Base-by-base conservation (phyloP, 2,797 vertebrate species). In the Fistularia tabacaria region DNA sequence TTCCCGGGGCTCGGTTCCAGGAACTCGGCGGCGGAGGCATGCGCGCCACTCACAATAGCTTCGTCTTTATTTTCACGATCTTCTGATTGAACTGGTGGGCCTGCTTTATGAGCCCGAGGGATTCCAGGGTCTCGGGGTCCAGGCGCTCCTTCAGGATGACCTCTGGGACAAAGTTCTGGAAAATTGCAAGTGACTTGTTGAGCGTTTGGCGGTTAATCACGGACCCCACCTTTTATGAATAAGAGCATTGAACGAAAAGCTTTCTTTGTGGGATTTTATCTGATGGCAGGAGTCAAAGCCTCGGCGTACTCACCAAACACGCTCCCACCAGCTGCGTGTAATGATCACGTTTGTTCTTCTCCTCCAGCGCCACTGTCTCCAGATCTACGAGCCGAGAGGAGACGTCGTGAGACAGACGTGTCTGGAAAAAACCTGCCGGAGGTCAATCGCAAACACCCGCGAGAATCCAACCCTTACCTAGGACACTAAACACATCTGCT, bases 21-120 rank as follows among this genome's bases (percentile, higher is more conserved):
- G 10, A 14, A 7, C 10, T 41, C 6, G 45, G 41, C 3, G 11
- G 7, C 3, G 14, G n/a, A 60, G 57, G 0, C 8, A 11, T 61
- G 13, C 2, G 9, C 6, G 52, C 3, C 73, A 94, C 96, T 97
- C 89, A 99, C 97, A 99, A 99, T 64, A 99, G 92, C 81, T 99
- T 99, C 69, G 97, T 99, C 90, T 99, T 99, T 89, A 99, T 99
- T 92, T 99, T 99, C 57, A 99, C 97, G 66, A 97, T 98, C 88
- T 99, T 99, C 87, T 99, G 97, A 87, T 99, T 99, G 84, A 99
- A 99, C 73, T 99, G 97, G 71, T 96, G 94, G 51, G 97, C 95
- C 66, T 99, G 97, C 80, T 99, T 99, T 82, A 99, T 98, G 53
- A 99, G 93, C 54, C 97, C 97, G 67, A 99, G 88, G 3, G 95